Conservation (phyloP, 2,888 invertebrate species). For the Euzetes globulus region DNA sequence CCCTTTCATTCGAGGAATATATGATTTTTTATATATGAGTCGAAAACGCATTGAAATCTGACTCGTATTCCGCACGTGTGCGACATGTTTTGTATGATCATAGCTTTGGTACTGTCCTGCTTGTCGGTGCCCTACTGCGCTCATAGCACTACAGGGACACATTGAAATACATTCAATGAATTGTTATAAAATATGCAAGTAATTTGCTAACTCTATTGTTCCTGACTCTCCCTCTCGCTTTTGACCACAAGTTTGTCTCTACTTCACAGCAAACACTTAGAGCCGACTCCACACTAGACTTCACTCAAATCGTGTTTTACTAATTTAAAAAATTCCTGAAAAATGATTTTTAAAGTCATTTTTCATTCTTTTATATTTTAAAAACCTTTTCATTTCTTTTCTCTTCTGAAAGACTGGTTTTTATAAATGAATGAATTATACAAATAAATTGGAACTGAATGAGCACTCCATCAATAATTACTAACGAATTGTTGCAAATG, state of each 20-base stretch:
- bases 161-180: slow-evolving; percentile 18
- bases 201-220: slow-evolving; percentile 30
- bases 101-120: background rate
- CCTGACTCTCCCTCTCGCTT: slow-evolving; percentile 24
- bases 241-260: slow-evolving; percentile 8
- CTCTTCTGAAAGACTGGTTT: background rate
- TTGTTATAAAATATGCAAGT: slow-evolving; percentile 27
- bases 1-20: slow-evolving; percentile 13
- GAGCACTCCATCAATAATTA: background rate
- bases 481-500: background rate
- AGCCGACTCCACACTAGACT: background rate
- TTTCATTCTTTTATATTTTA: background rate
- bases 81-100: slow-evolving; percentile 19
- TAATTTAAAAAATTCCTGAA: slow-evolving; percentile 6
- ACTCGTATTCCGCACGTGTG: slow-evolving; percentile 30
- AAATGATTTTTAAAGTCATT: slow-evolving; percentile 13
- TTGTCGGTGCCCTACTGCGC: slow-evolving; percentile 19
- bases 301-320: slow-evolving; percentile 3
- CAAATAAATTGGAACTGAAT: background rate
- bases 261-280: background rate
- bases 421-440: background rate
- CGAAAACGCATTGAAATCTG: background rate
- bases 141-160: slow-evolving; percentile 22
- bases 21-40: slow-evolving; percentile 23
- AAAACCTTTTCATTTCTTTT: background rate